Base-by-base conservation (phyloP, 2,113 vertebrate genomes). In the Platichthys flesus region DNA sequence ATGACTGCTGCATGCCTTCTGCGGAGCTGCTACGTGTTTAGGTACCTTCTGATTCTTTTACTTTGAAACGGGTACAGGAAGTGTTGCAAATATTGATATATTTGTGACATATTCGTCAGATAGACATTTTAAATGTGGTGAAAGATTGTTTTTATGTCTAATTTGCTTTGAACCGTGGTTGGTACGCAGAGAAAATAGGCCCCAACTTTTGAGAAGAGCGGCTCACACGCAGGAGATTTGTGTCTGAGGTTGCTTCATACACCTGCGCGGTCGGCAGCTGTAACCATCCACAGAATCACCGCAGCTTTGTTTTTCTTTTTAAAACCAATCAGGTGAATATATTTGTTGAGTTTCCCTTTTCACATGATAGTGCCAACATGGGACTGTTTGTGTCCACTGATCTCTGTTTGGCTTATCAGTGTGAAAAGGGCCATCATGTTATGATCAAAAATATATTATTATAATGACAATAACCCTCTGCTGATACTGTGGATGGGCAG, bases 281-380 rank as follows among this genome's bases (percentile, higher is more conserved):
- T 1, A 18, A 49, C 78, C 68, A 66, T 79, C 82, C 68, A 63
- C 71, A 74, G 66, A 57, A 57, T 82, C 54, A 73, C 16, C 31
- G 68, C 58, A 55, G 54, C 68, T 35, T 40, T 55, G 4, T 24
- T 51, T 37, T 51, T 20, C 47, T 51, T 4, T 76, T 79, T 82
- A 31, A 64, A 71, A 66, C 42, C 67, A 31, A 31, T 52, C 49
- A 40, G 45, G 47, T 72, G 5, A 60, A 49, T 73, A 70, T 45
- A 51, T 69, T 60, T 45, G 15, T 54, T 12, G 18, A 13, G 55
- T 59, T 63, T 37, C 5, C 71, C 55, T 80, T 83, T 86, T 81
- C 68, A 81, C 71, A 56, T 37, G 65, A 64, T 73, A 7, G 71
- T 72, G 70, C 65, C 79, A 83, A 81, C 59, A 42, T 35, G 56